Evolutionary conservation across 1,140 invertebrate genomes (phyloP).

Genomic region (Procambarus virginalis): DNA sequence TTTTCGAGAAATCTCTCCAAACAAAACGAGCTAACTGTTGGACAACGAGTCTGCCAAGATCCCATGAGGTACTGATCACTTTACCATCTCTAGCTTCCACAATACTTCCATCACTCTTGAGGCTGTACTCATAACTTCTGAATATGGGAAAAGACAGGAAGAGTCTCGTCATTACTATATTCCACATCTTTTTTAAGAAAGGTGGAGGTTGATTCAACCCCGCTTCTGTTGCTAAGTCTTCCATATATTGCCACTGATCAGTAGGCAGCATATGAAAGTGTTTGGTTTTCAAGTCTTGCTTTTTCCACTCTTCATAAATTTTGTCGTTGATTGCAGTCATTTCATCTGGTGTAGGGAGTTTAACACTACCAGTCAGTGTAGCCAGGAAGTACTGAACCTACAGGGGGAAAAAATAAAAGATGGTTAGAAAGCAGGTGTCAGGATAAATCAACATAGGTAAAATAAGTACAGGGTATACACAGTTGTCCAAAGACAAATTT

Average conservation of each 20-base stretch:
- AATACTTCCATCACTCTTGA: conserved; percentile 18
- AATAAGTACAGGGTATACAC: too few species aligned
- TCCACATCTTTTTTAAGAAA: conserved; percentile 15
- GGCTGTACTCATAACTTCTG: conserved; percentile 28
- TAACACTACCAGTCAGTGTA: conserved; percentile 24
- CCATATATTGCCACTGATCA: conserved; percentile 39
- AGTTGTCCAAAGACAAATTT: too few species aligned
- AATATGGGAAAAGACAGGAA: conserved; percentile 46
- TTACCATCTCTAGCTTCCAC: conserved; percentile 18
- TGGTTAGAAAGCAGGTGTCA: too few species aligned
- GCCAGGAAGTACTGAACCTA: conserved; percentile 49
- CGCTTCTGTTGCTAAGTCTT: conserved; percentile 30
- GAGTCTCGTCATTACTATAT: conserved; percentile 10
- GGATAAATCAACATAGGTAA: too few species aligned
- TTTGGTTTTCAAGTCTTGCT: conserved; percentile 13
- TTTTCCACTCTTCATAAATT: neutral
- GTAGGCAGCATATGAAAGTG: conserved; percentile 30
- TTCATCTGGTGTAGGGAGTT: conserved; percentile 8
- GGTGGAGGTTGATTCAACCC: conserved; percentile 18
- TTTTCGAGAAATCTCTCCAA: conserved; percentile 37
- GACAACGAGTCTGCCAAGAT: neutral
- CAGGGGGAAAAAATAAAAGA: too few species aligned
- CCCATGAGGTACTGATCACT: conserved; percentile 16
- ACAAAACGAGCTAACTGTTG: conserved; percentile 8
- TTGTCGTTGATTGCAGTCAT: conserved; percentile 29